Percentiles rank a stretch among this genome's conserved stretches.
These are phyloP conservation scores for Zaprionus kolodkinae DNA, from an alignment of 1,140 invertebrate genomes.

Conservation along the genomic window DNA sequence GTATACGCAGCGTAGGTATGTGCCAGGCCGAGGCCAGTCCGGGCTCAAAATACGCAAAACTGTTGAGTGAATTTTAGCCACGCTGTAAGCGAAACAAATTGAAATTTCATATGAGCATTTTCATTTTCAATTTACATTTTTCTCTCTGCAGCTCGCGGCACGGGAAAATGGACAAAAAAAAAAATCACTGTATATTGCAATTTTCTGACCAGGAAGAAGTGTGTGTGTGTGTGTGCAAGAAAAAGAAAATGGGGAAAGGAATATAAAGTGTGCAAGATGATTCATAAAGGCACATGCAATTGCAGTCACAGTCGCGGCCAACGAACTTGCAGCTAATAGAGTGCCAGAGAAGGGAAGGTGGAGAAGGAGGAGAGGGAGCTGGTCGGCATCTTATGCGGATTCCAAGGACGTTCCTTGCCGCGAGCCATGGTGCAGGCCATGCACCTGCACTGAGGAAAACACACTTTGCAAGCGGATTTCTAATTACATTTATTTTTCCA, in stretches of 20 bases:
- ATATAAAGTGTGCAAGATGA: slow-evolving; percentile 23
- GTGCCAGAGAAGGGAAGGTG: background rate
- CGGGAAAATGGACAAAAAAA: slow-evolving; percentile 9
- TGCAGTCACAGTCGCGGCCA: slow-evolving; percentile 14
- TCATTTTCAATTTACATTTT: slow-evolving; percentile 78
- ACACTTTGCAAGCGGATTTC: too few relatives aligned
- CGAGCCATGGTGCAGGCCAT: slow-evolving; percentile 14
- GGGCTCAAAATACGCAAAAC: slow-evolving; percentile 48
- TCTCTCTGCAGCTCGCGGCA: slow-evolving; percentile 49
- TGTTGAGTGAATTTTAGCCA: slow-evolving; percentile 47
- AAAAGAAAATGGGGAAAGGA: slow-evolving; percentile 16
- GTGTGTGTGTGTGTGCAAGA: background rate
- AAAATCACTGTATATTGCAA: slow-evolving; percentile 39
- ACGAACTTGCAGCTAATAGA: slow-evolving; percentile 43
- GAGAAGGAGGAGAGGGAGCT: background rate
- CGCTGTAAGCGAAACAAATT: slow-evolving; percentile 65
- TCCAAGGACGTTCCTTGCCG: slow-evolving; percentile 23
- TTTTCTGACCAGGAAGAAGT: slow-evolving; percentile 25
- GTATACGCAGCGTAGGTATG: slow-evolving; percentile 23
- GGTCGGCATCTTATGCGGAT: slow-evolving; percentile 24
- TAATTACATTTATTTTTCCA: background rate
- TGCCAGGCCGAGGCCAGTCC: background rate
- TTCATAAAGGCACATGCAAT: slow-evolving; percentile 32
- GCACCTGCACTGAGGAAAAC: slow-evolving; percentile 20
- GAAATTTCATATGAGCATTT: slow-evolving; percentile 80